A percentile compares a stretch with the other conserved stretches of the same genome.
These are phyloP conservation scores for Sciurus niger DNA, from an alignment of 2,113 vertebrate species.

Conservation along the genomic window DNA sequence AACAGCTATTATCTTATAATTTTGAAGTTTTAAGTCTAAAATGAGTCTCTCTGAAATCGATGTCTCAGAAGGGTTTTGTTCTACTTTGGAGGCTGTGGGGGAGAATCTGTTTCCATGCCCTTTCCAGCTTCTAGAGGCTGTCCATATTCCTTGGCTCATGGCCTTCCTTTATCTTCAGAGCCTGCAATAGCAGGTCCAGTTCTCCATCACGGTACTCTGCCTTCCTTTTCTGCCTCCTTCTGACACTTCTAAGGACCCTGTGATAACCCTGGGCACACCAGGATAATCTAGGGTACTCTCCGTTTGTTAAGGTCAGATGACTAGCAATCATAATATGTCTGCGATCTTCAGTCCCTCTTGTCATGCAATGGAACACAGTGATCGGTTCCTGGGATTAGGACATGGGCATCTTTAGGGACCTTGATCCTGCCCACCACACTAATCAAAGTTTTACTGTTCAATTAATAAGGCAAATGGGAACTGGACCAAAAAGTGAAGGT, in stretches of 20 bases:
- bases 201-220: background rate
- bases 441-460: constrained; percentile 50
- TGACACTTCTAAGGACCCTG: background rate
- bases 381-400: constrained; percentile 1
- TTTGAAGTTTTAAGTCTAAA: background rate
- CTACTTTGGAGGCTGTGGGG: background rate
- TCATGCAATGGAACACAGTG: background rate
- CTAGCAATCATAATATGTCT: background rate
- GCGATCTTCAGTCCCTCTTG: background rate
- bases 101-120: background rate
- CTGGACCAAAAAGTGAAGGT: constrained; percentile 48
- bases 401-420: background rate
- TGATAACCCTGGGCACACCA: background rate
- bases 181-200: background rate
- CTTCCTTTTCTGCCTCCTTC: background rate
- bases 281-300: background rate
- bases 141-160: background rate
- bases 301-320: background rate
- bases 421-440: background rate
- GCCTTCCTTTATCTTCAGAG: background rate
- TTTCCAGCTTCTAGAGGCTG: background rate
- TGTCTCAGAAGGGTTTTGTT: background rate
- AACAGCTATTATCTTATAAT: constrained; percentile 2
- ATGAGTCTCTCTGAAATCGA: background rate
- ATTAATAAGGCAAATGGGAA: constrained; percentile 55